Evolutionary conservation across 1,140 invertebrate species (phyloP), one percentile per base, ranked within the genome.

Genomic region (Sarcophaga bullata): DNA sequence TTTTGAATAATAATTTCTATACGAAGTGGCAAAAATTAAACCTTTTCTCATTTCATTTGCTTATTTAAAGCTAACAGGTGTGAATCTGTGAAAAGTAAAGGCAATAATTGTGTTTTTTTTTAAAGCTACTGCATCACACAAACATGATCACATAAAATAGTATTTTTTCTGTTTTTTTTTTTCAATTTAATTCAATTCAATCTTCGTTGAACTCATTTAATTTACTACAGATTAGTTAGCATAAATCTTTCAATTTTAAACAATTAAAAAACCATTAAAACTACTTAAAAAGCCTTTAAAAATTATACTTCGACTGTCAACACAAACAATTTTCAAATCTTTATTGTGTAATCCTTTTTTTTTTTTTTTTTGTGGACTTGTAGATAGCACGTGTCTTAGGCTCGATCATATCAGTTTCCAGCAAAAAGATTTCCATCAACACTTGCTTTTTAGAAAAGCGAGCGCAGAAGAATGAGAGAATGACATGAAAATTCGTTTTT

Each of bases 221-320:
- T 13, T 50, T 49, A 75, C 5, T n/a, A 73, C 25, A 68, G 49
- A 47, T 13, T 50, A 80, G 8, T 50, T 46, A 68, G 73, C 49
- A 62, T 78, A 78, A 78, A 78, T 78, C 75, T 78, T n/a, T 78
- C 75, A 78, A 50, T 78, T 49, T 17, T 46, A 52, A 50, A 50
- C 75, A 50, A 78, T 78, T 78, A 78, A 78, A 78, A 78, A 78
- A 52, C 75, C 48, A 78, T 78, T 78, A 50, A 78, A 78, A 50
- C 49, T 50, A 52, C 48, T 78, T 78, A 78, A 78, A 78, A 78
- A 46, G 0, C 48, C 17, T 48, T n/a, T 17, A 62, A 62, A 62
- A 37, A 37, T 37, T 37, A 1, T 4, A 37, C 25, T 37, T 37
- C 25, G 1, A 37, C 25, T 37, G 25, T 37, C 25, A 37, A 37